These are phyloP conservation scores for Platyura marginata DNA, from an alignment of 1,140 invertebrate species.

Conservation along the genomic window DNA sequence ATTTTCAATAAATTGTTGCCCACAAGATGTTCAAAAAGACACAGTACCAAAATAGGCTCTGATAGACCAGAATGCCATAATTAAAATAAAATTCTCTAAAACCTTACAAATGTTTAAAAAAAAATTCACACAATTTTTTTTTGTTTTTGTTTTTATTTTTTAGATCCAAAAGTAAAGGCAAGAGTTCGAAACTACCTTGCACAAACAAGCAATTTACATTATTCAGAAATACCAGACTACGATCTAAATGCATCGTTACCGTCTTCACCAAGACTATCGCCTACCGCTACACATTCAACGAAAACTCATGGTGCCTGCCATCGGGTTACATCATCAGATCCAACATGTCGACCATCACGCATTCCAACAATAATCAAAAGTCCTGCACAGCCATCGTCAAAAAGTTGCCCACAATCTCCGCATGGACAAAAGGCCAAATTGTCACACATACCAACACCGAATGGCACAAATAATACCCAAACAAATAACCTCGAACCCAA, in stretches of 20 bases:
- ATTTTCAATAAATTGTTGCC: no score
- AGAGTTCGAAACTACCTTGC: slow-evolving; percentile 56
- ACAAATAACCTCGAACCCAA: slow-evolving; percentile 13
- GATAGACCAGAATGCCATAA: not conserved
- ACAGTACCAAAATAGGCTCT: no score
- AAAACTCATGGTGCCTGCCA: slow-evolving; percentile 6
- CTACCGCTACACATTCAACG: slow-evolving; percentile 3
- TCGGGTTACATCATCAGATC: slow-evolving; percentile 8
- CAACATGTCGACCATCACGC: slow-evolving; percentile 20
- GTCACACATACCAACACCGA: slow-evolving; percentile 24
- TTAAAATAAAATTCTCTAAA: not conserved
- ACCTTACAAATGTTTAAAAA: not conserved
- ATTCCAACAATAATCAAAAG: slow-evolving; percentile 21
- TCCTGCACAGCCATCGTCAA: slow-evolving; percentile 7
- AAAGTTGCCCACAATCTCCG: slow-evolving; percentile 15
- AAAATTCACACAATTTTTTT: no score
- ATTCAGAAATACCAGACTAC: slow-evolving; percentile 13
- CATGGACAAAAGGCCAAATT: slow-evolving; percentile 18
- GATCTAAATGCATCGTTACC: not conserved
- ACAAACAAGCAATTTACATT: slow-evolving; percentile 25
- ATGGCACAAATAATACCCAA: slow-evolving; percentile 5
- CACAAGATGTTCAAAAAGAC: no score
- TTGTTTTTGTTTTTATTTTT: not conserved
- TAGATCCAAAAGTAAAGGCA: slow-evolving; percentile 71
- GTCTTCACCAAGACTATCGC: slow-evolving; percentile 6